Conservation (phyloP, 2,113 vertebrate genomes). For the Apistogramma diplotaenia region DNA sequence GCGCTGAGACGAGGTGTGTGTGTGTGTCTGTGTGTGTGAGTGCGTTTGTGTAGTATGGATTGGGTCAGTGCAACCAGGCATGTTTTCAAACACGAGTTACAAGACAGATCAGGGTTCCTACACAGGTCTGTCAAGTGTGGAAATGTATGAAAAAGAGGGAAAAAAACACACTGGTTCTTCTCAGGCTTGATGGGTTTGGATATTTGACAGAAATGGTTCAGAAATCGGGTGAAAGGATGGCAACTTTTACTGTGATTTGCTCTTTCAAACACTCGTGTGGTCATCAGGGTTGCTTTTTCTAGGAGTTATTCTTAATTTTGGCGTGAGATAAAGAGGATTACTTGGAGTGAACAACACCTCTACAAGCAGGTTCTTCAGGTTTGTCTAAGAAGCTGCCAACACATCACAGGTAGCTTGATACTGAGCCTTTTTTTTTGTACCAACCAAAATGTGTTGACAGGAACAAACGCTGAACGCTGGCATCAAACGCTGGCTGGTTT, state of each 20-base stretch:
- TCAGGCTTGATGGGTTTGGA: constrained; percentile 11
- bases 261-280: not conserved
- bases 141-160: constrained; percentile 12
- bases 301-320: constrained; percentile 30
- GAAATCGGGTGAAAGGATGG: not conserved
- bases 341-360: not conserved
- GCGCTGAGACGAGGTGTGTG: not conserved
- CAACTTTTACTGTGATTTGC: not conserved
- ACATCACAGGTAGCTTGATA: constrained; percentile 21
- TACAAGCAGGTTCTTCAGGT: constrained; percentile 35
- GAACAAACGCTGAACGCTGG: not conserved
- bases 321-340: constrained; percentile 9
- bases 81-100: constrained; percentile 51
- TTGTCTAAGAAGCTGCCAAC: constrained; percentile 23
- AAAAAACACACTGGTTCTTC: not conserved
- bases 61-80: constrained; percentile 69
- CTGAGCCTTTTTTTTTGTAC: not conserved
- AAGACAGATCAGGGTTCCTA: constrained; percentile 54
- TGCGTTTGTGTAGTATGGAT: constrained; percentile 65
- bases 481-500: not conserved
- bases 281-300: not conserved
- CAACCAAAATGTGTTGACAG: not conserved
- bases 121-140: constrained; percentile 54
- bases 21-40: not conserved
- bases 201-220: not conserved